Base-by-base conservation (phyloP, 92 coral and sea anemone species). In the Parazoanthus swiftii region DNA sequence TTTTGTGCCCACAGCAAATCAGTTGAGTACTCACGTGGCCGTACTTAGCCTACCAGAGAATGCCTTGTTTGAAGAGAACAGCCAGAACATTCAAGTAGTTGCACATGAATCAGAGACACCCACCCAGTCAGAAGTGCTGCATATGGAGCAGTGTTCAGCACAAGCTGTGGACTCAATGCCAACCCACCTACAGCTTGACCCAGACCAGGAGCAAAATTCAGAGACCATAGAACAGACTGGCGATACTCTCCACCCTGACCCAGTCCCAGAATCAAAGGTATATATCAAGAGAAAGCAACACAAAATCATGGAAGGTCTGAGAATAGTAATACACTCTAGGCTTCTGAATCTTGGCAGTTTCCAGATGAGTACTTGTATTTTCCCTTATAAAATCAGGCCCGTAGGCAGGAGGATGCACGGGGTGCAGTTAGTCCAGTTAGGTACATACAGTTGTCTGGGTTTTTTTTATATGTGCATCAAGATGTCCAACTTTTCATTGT, bases 41-140 rank as follows among this genome's bases (percentile, higher is more conserved):
- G 92, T 92, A 38, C 88, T 91, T 6, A 92, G 83, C 89, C 88
- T 92, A 73, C 94, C 94, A 86, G 92, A 89, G 23, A 68, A 78
- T 18, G 79, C 92, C 39, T 85, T 92, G 29, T 92, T 92, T 90
- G 92, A 92, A 63, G 94, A 89, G 18, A 88, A 75, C 56, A 71
- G 79, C 26, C 79, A 76, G 51, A 39, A 76, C 35, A 44, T 76
- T 6, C 80, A 84, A 21, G 79, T 84, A 39, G 87, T 84, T 15
- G 10, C 66, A 14, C 67, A 71, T 3, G 87, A 84, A 25, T 48
- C 66, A 16, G 87, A 46, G 43, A 84, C 87, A 46, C 29, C 87
- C 44, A 26, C 68, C 63, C 79, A 84, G 29, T 73, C 87, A 16
- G 87, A 84, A 11, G 87, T 84, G 43, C 38, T 84, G 9, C 78